Evolutionary conservation across 2,113 vertebrate genomes (phyloP).

Genomic region (Lycocorax pyrrhopterus): DNA sequence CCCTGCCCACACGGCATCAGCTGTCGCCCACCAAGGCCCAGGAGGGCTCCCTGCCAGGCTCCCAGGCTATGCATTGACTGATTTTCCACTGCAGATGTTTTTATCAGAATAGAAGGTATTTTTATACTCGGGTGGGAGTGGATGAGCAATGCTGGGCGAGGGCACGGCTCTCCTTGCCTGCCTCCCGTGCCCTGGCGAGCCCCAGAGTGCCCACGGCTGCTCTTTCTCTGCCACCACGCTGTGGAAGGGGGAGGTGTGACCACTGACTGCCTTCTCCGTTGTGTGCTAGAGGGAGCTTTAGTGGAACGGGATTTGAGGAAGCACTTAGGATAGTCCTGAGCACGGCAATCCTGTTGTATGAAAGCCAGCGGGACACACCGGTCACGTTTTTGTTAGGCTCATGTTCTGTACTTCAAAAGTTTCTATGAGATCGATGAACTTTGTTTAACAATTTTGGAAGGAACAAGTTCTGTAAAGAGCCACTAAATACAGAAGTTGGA

Average conservation of each 20-base stretch:
- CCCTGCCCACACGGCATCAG: not conserved
- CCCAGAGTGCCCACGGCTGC: not conserved
- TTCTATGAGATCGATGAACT: constrained; percentile 79
- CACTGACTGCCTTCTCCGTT: not conserved
- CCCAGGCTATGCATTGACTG: constrained; percentile 48
- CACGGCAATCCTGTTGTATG: constrained; percentile 54
- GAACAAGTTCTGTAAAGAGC: constrained; percentile 74
- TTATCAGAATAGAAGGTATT: constrained; percentile 76
- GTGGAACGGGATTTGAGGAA: constrained; percentile 57
- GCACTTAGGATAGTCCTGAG: constrained; percentile 65
- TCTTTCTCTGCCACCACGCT: not conserved
- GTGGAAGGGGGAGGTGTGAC: not conserved
- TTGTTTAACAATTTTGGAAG: constrained; percentile 76
- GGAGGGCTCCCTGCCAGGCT: not conserved
- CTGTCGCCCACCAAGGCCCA: not conserved
- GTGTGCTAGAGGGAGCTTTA: constrained; percentile 30
- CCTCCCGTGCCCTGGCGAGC: not conserved
- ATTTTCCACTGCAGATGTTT: constrained; percentile 66
- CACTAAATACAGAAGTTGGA: constrained; percentile 80
- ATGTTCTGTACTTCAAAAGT: constrained; percentile 65
- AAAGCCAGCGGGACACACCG: constrained; percentile 46
- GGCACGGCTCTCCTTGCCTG: not conserved
- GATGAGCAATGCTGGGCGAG: not conserved
- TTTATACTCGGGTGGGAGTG: constrained; percentile 65
- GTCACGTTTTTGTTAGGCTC: constrained; percentile 65